Base-by-base conservation (phyloP, 2,113 vertebrate genomes). In the Microcebus jonahi region DNA sequence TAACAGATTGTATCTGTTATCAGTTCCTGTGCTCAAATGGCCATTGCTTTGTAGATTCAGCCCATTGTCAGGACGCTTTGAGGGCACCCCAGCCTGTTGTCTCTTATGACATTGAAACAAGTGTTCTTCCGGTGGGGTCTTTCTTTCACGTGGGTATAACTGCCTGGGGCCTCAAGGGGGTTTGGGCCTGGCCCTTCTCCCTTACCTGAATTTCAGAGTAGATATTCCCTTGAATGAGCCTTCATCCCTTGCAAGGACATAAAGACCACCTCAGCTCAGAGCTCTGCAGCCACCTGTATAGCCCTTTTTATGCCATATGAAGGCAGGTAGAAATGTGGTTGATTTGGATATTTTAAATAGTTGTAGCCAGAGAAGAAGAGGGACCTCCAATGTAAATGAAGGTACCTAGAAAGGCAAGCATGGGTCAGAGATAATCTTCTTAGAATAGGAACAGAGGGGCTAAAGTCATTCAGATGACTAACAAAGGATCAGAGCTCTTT, bases 1-100 rank as follows among this genome's bases (percentile, higher is more conserved):
- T 91, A 67, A 59, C 53, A 67, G 87, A 89, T 61, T 6, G 29
- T 45, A 79, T 79, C 53, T 87, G 75, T 59, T 79, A 18, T 84
- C 94, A 70, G 13, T 88, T 68, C 34, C 27, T 75, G 20, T 7
- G 50, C n/a, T 84, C 36, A n/a, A 0, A 18, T 13, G 17, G 9
- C 18, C 6, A 0, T 18, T 55, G 29, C 61, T n/a, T 53, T 36
- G 29, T 55, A 77, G 48, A 23, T 82, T 15, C 77, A 53, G 67
- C 61, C 48, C 67, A 5, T 20, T 55, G 67, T 85, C n/a, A 57
- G 50, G 25, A 53, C 13, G 34, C 3, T 71, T 23, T 3, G 15
- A 53, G 50, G 6, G 14, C 2, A 12, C 7, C 48, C 15, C 25
- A 4, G 1, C 45, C 21, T 55, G 13, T 29, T n/a, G 2, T 36